phyloP scores from a whole-genome alignment of 1,140 invertebrate genomes.

The Palaemon carinicauda region DNA sequence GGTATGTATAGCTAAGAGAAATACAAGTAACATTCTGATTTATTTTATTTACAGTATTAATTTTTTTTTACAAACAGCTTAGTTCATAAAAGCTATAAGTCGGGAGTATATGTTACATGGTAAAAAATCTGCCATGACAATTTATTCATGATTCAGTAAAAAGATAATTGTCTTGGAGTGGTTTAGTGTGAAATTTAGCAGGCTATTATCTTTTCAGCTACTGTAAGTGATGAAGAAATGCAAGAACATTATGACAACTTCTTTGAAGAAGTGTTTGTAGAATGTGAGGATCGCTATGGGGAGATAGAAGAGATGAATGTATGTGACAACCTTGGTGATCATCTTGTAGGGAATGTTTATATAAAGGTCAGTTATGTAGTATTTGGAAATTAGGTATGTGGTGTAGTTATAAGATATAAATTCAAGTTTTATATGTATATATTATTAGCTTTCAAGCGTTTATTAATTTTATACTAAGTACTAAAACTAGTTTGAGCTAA shows the following conservation, averaged over 20 bases:
- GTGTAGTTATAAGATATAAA: not conserved
- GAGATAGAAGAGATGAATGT: constrained; percentile 99
- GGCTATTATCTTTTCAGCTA: constrained; percentile 72
- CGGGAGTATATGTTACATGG: no score
- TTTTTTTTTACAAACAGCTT: no score
- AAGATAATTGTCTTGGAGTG: no score
- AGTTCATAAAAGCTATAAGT: constrained; percentile 75
- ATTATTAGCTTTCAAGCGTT: no score
- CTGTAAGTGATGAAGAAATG: constrained; percentile 96
- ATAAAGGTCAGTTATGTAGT: constrained; percentile 73
- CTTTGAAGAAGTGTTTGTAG: constrained; percentile 98
- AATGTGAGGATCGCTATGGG: constrained; percentile 93
- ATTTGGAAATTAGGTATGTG: constrained; percentile 67
- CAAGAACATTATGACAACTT: constrained; percentile 99
- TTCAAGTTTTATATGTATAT: no score
- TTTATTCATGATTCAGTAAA: not conserved
- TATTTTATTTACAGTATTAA: no score
- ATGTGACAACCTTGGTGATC: constrained; percentile 98
- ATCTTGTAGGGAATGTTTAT: constrained; percentile 97
- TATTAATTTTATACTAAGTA: no score
- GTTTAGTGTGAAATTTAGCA: not conserved
- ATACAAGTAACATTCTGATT: no score
- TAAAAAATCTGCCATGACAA: no score
- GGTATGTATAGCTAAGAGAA: no score
- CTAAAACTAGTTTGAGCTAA: not conserved